These are phyloP conservation scores for Pelusios castaneus DNA, from an alignment of 2,113 vertebrate genomes.

Conservation along the genomic window DNA sequence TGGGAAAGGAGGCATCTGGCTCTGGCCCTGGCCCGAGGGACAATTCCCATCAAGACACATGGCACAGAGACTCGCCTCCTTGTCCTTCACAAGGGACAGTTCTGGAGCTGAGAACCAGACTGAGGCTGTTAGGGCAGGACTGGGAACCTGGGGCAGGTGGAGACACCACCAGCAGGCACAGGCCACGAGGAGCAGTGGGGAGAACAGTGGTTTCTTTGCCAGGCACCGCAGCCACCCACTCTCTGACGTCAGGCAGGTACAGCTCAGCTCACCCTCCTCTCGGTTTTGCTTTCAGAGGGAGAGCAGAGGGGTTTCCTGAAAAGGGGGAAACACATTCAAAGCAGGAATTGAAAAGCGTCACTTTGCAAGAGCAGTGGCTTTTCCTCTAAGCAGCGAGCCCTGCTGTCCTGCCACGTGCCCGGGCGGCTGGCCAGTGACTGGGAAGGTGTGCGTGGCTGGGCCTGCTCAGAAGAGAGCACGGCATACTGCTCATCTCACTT, in stretches of 20 bases:
- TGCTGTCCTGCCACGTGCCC: neutral
- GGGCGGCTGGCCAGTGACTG: too few species aligned
- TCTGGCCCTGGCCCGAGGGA: too few species aligned
- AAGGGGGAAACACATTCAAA: neutral
- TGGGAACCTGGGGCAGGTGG: neutral
- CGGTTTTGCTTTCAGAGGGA: neutral
- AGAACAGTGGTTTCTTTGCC: neutral
- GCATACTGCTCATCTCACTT: neutral
- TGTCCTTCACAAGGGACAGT: neutral
- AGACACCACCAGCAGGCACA: neutral
- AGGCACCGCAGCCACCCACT: neutral
- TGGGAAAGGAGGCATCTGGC: neutral
- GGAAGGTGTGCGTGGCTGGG: too few species aligned
- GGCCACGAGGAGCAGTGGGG: neutral
- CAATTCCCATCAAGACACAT: neutral
- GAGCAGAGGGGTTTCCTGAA: constrained; percentile 4
- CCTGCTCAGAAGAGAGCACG: too few species aligned
- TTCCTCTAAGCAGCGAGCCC: neutral
- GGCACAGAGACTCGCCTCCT: neutral
- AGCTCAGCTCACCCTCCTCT: neutral
- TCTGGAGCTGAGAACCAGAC: neutral
- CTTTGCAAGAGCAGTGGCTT: neutral
- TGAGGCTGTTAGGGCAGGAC: neutral
- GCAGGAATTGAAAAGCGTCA: constrained; percentile 1
- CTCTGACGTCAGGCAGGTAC: neutral